Conservation (phyloP, 2,113 vertebrate species). For the Nothoprocta perdicaria region DNA sequence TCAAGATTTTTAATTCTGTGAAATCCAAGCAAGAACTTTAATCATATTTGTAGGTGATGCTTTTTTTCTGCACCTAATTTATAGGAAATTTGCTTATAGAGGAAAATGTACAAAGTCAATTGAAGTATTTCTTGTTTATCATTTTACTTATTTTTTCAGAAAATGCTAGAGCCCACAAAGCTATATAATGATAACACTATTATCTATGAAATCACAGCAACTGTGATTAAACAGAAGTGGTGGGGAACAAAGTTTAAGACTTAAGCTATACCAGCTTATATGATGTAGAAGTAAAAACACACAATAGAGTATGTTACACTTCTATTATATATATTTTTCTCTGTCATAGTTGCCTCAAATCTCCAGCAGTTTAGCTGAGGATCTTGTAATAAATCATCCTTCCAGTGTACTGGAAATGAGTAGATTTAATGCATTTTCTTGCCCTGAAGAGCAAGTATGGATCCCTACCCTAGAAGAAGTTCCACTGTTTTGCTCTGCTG, state of each 20-base stretch:
- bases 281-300: neutral
- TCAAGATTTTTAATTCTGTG: neutral
- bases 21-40: neutral
- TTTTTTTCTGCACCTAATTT: neutral
- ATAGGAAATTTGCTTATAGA: neutral
- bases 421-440: neutral
- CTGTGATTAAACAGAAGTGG: neutral
- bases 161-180: neutral
- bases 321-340: neutral
- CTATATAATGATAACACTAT: neutral
- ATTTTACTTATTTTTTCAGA: neutral
- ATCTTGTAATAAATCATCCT: neutral
- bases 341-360: neutral
- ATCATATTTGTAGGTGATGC: neutral
- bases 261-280: neutral
- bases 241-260: neutral
- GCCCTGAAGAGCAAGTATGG: neutral
- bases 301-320: neutral
- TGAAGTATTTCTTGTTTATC: neutral
- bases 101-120: neutral
- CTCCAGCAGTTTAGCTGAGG: neutral
- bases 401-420: neutral
- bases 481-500: conserved; percentile 4
- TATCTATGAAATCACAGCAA: neutral
- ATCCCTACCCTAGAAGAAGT: conserved; percentile 10